Evolutionary conservation across 2,797 vertebrate species (phyloP).

Genomic region (Rousettus madagascariensis): DNA sequence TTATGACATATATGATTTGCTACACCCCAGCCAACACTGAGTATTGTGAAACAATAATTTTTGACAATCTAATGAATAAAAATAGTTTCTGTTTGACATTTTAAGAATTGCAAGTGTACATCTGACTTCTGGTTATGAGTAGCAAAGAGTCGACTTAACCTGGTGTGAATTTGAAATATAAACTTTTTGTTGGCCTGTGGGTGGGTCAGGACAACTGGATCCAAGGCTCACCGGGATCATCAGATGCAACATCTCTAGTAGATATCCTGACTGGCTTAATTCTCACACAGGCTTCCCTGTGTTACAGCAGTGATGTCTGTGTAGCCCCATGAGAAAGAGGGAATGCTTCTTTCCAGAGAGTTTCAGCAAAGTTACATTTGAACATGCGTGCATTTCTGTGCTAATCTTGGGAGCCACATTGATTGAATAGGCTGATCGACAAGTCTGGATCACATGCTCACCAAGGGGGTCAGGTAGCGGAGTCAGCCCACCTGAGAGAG

Average conservation of each 20-base stretch:
- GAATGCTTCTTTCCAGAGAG: neutral
- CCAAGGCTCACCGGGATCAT: neutral
- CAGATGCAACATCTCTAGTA: neutral
- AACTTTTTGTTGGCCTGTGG: neutral
- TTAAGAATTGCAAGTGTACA: neutral
- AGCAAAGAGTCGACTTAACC: neutral
- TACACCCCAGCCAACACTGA: neutral
- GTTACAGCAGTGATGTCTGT: neutral
- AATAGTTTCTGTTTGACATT: neutral
- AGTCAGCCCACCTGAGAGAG: neutral
- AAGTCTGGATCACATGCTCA: neutral
- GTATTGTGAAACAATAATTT: conserved; percentile 1
- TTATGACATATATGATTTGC: neutral
- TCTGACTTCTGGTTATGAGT: neutral
- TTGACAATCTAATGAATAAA: conserved; percentile 41
- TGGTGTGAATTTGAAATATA: neutral
- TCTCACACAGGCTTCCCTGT: neutral
- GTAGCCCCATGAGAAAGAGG: neutral
- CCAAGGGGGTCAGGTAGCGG: neutral
- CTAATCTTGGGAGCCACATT: neutral
- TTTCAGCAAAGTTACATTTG: neutral
- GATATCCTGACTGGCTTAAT: neutral
- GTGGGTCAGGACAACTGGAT: neutral
- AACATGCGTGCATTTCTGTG: neutral
- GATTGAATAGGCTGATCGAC: neutral